Evolutionary conservation across 2,888 invertebrate species (phyloP).

Genomic region (Cantharis rustica): DNA sequence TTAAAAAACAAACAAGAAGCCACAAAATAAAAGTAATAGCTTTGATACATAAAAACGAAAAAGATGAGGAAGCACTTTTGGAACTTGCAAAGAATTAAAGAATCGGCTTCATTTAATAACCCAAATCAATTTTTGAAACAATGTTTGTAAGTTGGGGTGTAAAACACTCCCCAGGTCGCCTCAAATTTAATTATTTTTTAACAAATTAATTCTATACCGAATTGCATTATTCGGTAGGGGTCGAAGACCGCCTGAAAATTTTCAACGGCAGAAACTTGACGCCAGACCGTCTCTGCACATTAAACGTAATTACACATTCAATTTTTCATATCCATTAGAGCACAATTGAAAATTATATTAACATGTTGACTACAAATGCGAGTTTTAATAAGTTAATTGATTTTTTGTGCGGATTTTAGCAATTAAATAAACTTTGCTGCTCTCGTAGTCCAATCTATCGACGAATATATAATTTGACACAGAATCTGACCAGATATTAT

Average conservation of each 20-base stretch:
- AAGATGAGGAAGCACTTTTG: too few species aligned
- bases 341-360: not conserved
- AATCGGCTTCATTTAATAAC: too few species aligned
- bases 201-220: too few species aligned
- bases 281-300: not conserved
- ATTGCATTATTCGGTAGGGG: not conserved
- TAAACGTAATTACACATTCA: not conserved
- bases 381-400: not conserved
- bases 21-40: too few species aligned
- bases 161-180: too few species aligned
- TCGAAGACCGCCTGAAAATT: not conserved
- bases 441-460: not conserved
- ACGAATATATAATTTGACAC: not conserved
- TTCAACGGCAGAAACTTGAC: not conserved
- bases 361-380: not conserved
- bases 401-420: not conserved
- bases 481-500: not conserved
- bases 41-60: too few species aligned
- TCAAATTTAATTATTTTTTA: too few species aligned
- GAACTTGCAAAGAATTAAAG: too few species aligned
- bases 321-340: not conserved
- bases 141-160: too few species aligned
- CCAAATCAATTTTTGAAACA: too few species aligned
- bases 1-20: too few species aligned
- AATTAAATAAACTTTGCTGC: not conserved